A percentile compares a stretch with the other conserved stretches of the same genome.
Conservation (phyloP, 2,797 vertebrate genomes). For the Nyctalus aviator region DNA sequence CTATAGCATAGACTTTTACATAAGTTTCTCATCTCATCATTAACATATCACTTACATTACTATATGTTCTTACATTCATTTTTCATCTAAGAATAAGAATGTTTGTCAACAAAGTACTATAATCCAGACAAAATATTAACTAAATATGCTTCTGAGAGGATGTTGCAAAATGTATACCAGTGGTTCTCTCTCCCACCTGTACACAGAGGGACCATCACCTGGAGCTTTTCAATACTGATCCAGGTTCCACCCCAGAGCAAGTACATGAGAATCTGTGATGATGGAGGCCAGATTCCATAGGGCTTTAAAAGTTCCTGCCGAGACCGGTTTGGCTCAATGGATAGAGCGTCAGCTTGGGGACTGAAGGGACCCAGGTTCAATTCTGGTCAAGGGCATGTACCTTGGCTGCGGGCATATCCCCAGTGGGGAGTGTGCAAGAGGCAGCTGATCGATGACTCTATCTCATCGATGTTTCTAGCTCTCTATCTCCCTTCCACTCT, state of each 20-base stretch:
- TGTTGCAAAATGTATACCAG: not conserved
- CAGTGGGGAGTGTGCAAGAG: too few species aligned
- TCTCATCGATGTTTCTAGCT: too few species aligned
- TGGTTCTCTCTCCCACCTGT: not conserved
- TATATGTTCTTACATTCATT: not conserved
- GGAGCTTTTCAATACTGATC: constrained; percentile 31
- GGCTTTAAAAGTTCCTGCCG: constrained; percentile 32
- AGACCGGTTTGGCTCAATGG: too few species aligned
- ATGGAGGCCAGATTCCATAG: not conserved
- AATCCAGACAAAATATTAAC: constrained; percentile 12
- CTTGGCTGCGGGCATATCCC: too few species aligned
- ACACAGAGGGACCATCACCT: not conserved
- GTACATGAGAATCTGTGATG: not conserved
- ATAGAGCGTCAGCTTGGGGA: too few species aligned
- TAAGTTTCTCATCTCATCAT: constrained; percentile 39
- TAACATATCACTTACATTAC: constrained; percentile 47
- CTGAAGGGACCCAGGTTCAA: too few species aligned
- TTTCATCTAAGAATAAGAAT: constrained; percentile 50
- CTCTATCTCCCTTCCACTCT: too few species aligned
- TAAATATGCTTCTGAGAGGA: not conserved
- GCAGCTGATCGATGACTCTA: too few species aligned
- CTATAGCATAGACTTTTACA: not conserved
- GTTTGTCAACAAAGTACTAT: not conserved
- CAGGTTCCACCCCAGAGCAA: not conserved
- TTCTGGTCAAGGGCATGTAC: too few species aligned